A percentile compares a stretch with the other conserved stretches of the same genome.
Evolutionary conservation across 2,888 invertebrate genomes (phyloP).

Genomic region (Cephus nigrinus): DNA sequence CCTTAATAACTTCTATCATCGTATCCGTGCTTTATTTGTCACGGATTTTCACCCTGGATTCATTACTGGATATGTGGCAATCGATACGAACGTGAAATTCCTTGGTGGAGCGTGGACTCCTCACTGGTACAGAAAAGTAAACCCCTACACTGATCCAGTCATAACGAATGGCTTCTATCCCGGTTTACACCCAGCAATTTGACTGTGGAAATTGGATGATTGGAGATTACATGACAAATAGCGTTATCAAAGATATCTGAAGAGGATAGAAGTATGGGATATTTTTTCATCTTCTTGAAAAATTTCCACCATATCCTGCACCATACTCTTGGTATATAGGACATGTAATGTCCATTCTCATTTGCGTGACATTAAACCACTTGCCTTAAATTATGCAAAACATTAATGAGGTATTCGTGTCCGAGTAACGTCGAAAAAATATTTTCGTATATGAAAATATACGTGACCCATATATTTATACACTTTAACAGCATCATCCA

Average conservation of each 20-base stretch:
- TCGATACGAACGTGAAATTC: neutral
- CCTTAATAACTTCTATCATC: neutral
- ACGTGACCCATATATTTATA: neutral
- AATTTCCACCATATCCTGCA: neutral
- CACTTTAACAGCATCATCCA: neutral
- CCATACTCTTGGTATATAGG: neutral
- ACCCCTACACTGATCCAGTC: neutral
- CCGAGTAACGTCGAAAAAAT: neutral
- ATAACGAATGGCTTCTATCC: neutral
- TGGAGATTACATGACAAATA: neutral
- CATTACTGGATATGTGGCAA: neutral
- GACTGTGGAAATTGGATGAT: neutral
- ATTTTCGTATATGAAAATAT: neutral
- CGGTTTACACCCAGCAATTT: neutral
- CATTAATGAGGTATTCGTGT: neutral
- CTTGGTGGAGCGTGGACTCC: neutral
- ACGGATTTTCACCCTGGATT: neutral
- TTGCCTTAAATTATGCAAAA: neutral
- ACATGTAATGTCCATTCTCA: neutral
- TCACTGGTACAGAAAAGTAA: neutral
- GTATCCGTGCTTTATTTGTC: neutral
- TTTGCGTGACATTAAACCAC: neutral
- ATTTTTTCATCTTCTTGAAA: neutral
- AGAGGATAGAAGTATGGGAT: neutral
- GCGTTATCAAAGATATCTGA: neutral